These are phyloP conservation scores for Otolemur crassicaudatus DNA, from an alignment of 2,797 vertebrate species.

Conservation along the genomic window DNA sequence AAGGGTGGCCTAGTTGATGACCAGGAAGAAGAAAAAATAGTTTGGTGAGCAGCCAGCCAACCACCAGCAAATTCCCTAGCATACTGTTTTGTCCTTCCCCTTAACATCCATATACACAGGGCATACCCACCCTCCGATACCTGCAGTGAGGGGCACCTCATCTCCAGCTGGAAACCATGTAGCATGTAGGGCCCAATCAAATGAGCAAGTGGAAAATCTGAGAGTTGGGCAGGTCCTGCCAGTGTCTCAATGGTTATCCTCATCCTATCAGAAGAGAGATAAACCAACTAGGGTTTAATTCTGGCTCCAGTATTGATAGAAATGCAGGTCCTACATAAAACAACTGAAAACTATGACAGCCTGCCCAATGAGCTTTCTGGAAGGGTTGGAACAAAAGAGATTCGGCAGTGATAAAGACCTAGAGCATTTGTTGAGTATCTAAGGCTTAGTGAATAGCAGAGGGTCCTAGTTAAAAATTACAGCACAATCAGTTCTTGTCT, in stretches of 20 bases:
- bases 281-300: not conserved
- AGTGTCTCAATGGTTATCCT: not conserved
- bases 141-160: not conserved
- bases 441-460: not conserved
- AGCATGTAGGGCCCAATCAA: not conserved
- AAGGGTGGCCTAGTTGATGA: not conserved
- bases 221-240: not conserved
- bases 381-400: not conserved
- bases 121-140: not conserved
- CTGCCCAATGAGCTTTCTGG: not conserved
- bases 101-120: rapidly evolving
- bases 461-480: not conserved
- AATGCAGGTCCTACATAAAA: not conserved
- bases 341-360: not conserved
- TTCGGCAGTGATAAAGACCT: not conserved
- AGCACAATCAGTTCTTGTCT: not conserved
- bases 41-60: not conserved
- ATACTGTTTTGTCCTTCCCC: not conserved
- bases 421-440: not conserved
- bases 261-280: not conserved
- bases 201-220: not conserved
- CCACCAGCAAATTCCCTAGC: not conserved
- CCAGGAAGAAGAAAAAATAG: not conserved
- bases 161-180: not conserved
- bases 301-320: not conserved